A percentile compares a stretch with the other conserved stretches of the same genome.
Evolutionary conservation across 2,797 vertebrate species (phyloP).

Genomic region (Dendrocincla tyrannina): DNA sequence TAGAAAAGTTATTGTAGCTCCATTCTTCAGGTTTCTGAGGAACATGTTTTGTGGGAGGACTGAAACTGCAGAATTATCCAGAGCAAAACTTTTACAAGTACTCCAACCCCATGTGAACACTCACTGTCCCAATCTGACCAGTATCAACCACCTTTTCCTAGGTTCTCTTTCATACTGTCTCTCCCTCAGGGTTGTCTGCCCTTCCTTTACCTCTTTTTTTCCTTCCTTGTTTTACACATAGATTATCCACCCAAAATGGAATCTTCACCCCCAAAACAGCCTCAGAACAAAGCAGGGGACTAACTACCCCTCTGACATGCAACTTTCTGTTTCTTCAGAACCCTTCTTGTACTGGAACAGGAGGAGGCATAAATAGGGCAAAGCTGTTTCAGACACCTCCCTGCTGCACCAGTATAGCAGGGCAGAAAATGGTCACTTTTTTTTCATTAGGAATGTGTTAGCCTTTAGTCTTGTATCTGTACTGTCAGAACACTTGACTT

Average conservation of each 20-base stretch:
- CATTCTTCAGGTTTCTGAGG: background rate
- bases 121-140: background rate
- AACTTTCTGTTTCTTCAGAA: background rate
- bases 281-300: background rate
- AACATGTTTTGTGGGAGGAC: background rate
- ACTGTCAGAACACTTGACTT: background rate
- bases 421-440: background rate
- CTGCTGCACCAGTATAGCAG: background rate
- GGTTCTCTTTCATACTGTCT: background rate
- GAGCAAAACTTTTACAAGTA: background rate
- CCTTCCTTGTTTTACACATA: background rate
- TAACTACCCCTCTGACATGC: background rate
- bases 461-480: background rate
- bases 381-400: background rate
- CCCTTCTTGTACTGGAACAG: background rate
- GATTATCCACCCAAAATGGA: background rate
- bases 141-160: background rate
- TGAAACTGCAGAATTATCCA: background rate
- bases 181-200: background rate
- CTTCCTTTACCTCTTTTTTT: background rate
- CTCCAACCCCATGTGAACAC: background rate
- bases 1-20: background rate
- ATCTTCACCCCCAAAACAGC: background rate
- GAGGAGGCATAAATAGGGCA: background rate
- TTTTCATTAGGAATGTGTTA: background rate